Conservation (phyloP, 2,888 invertebrate species). For the Cataglyphis albicans region DNA sequence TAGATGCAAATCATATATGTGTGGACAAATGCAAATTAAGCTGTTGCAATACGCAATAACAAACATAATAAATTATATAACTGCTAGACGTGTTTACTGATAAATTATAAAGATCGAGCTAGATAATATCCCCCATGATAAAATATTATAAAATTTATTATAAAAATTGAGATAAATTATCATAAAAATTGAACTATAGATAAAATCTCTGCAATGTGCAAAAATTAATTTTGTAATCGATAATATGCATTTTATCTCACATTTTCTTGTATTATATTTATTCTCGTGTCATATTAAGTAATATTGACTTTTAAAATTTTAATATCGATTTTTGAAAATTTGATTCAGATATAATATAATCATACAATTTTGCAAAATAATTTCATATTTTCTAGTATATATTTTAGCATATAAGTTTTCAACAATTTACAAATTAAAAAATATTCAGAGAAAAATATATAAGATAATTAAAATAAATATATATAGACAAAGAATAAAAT, state of each 20-base stretch:
- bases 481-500: too few species aligned
- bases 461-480: background rate
- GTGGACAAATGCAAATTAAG: constrained; percentile 12
- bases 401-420: background rate
- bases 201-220: background rate
- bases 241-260: background rate
- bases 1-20: background rate
- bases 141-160: too few species aligned
- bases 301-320: background rate
- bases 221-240: background rate
- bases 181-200: background rate
- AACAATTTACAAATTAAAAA: background rate
- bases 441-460: background rate
- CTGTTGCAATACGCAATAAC: background rate
- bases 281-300: background rate
- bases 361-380: background rate
- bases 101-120: background rate
- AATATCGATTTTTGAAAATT: background rate
- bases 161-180: background rate
- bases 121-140: background rate
- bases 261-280: background rate
- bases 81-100: background rate
- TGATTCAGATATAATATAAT: background rate
- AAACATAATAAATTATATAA: background rate
- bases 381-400: background rate